Percentiles rank a stretch among this genome's conserved stretches.
These are phyloP conservation scores for Lontra canadensis DNA, from an alignment of 2,113 vertebrate species.

Conservation along the genomic window DNA sequence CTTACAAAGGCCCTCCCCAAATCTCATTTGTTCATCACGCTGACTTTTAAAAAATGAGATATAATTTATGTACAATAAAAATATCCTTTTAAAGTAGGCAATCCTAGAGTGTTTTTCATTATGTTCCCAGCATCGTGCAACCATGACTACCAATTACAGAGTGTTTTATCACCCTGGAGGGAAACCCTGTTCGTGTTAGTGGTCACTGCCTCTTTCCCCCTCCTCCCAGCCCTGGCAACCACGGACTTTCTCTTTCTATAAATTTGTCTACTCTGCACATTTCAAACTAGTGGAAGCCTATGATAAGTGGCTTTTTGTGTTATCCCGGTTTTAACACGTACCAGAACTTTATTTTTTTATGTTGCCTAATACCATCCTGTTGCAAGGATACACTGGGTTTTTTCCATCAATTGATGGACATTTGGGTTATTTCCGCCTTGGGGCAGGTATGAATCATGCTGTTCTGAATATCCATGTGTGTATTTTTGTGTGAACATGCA, in stretches of 20 bases:
- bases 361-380: background rate
- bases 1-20: background rate
- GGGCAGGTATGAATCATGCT: background rate
- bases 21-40: background rate
- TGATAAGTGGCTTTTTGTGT: background rate
- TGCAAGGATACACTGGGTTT: background rate
- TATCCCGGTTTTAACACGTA: background rate
- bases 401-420: background rate
- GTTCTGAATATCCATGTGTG: background rate
- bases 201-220: too few relatives aligned
- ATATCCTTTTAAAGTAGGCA: background rate
- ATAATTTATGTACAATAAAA: background rate
- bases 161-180: background rate
- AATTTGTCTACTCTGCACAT: background rate
- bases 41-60: background rate
- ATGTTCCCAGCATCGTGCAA: background rate
- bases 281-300: background rate
- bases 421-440: background rate
- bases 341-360: background rate
- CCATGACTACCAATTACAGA: background rate
- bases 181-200: background rate
- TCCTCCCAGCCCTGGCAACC: background rate
- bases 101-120: background rate
- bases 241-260: background rate
- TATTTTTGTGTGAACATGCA: background rate